Evolutionary conservation across 2,888 invertebrate genomes (phyloP).

Genomic region (Cataglyphis albicans): DNA sequence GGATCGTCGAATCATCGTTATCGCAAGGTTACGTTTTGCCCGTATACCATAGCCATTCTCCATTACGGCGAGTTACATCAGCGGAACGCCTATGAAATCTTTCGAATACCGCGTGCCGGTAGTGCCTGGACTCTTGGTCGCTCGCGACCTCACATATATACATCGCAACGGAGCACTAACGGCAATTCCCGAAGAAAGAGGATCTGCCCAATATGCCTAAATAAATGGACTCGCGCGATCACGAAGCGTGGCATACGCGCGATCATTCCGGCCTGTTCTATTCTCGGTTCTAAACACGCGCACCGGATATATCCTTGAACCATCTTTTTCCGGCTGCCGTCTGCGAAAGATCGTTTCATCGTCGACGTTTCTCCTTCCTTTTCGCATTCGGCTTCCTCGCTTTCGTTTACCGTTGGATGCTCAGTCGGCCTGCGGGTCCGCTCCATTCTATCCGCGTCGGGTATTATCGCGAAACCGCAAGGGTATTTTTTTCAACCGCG

Average conservation of each 20-base stretch:
- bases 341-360: neutral
- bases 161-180: slow-evolving; percentile 36
- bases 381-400: slow-evolving; percentile 24
- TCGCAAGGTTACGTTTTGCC: slow-evolving; percentile 32
- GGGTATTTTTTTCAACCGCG: slow-evolving; percentile 66
- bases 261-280: slow-evolving; percentile 56
- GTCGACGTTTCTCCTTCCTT: neutral
- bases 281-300: slow-evolving; percentile 18
- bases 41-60: slow-evolving; percentile 29
- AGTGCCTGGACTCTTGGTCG: slow-evolving; percentile 49
- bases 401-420: slow-evolving; percentile 62
- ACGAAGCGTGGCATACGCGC: slow-evolving; percentile 47
- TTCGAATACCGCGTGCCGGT: slow-evolving; percentile 56
- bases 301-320: slow-evolving; percentile 19
- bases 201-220: slow-evolving; percentile 63
- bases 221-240: slow-evolving; percentile 65
- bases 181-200: neutral
- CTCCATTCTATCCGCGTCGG: slow-evolving; percentile 63
- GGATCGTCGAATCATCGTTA: slow-evolving; percentile 51
- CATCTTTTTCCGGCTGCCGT: slow-evolving; percentile 9
- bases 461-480: slow-evolving; percentile 76
- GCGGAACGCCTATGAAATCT: slow-evolving; percentile 61
- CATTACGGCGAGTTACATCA: slow-evolving; percentile 52
- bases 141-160: slow-evolving; percentile 24
- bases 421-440: neutral